phyloP scores from a whole-genome alignment of 2,888 invertebrate species.

The Acanthosepion lycidas region DNA sequence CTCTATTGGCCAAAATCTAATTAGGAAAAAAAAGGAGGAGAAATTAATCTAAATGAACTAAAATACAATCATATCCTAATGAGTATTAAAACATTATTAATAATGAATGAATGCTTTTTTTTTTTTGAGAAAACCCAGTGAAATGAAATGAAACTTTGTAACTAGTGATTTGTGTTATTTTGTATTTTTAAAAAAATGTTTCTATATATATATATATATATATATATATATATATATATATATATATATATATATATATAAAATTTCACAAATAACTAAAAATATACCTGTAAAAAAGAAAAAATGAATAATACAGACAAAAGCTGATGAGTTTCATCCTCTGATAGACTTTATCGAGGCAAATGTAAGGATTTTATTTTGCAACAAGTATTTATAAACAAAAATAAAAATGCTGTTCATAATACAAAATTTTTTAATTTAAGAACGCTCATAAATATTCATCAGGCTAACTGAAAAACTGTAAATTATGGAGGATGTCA shows the following conservation, averaged over 20 bases:
- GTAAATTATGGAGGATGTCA: no score
- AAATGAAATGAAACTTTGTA: not conserved
- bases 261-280: not conserved
- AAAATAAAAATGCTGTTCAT: no score
- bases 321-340: no score
- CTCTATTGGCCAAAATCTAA: no score
- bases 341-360: no score
- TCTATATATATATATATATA: not conserved
- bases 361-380: no score
- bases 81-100: not conserved
- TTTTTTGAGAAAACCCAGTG: not conserved
- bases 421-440: no score
- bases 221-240: not conserved
- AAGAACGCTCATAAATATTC: no score
- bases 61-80: not conserved
- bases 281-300: not conserved
- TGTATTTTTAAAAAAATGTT: no score
- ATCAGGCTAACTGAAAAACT: no score
- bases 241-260: not conserved
- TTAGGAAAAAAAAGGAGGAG: not conserved
- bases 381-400: no score
- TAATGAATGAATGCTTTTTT: not conserved
- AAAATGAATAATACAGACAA: no score
- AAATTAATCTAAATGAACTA: not conserved
- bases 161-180: not conserved